Conservation (phyloP, 2,797 vertebrate genomes). For the Cynopterus sphinx region DNA sequence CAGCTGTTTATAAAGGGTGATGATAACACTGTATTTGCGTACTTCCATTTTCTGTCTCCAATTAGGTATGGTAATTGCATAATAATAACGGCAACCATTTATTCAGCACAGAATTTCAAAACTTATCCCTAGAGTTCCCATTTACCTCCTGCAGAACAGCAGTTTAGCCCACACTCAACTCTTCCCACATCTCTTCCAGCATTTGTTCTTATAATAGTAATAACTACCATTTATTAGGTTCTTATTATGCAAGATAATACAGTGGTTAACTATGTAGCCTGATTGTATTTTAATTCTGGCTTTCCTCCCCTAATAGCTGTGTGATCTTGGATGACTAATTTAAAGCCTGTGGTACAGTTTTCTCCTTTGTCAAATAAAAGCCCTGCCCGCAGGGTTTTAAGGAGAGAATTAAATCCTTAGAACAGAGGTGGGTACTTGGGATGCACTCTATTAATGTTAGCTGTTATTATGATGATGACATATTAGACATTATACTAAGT, state of each 20-base stretch:
- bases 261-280: background rate
- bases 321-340: background rate
- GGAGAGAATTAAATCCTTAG: slow-evolving; percentile 9
- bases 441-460: background rate
- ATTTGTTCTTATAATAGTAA: background rate
- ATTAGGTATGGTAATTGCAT: slow-evolving; percentile 18
- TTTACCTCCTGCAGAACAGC: background rate
- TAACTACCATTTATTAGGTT: background rate
- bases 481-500: background rate
- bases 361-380: background rate
- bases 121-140: background rate
- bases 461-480: background rate
- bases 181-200: background rate
- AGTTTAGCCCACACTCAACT: background rate
- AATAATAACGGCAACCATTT: slow-evolving; percentile 37
- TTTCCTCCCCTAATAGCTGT: background rate
- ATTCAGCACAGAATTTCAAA: slow-evolving; percentile 40
- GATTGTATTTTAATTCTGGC: background rate
- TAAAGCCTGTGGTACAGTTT: background rate
- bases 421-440: background rate
- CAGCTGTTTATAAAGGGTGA: background rate
- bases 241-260: background rate
- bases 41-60: slow-evolving; percentile 37
- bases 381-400: background rate
- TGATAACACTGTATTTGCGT: background rate